Evolutionary conservation across 2,888 invertebrate species (phyloP), one percentile per base, ranked within the genome.

Genomic region (Platycnemis pennipes): DNA sequence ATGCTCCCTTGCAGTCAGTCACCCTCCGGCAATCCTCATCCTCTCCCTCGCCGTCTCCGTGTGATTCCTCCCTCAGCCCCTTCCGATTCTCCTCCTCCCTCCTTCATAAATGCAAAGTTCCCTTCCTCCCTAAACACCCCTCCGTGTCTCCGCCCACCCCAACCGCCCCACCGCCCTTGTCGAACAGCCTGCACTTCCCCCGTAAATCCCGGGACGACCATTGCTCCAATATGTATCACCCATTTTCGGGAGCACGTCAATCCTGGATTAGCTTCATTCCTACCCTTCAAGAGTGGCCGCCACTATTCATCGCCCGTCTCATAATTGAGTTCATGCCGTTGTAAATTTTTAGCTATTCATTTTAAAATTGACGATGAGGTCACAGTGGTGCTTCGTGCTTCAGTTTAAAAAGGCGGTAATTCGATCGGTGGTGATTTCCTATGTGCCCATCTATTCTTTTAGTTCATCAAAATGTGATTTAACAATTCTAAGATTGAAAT

Each of bases 181-280:
- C 77, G 37, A 77, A n/a, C 77, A 37, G 37, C 87, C 87, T 63
- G 91, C 63, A 37, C 11, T 42, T 63, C 26, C 63, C 91, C 63
- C 5, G 42, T 45, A 63, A 63, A 56, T 44, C 42, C 91, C 56
- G 42, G 69, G 44, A 16, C n/a, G 22, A 26, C 89, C 42, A 53
- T 56, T 89, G 56, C 53, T 26, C 89, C 22, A 26, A 56, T 89
- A 63, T 56, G 89, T 63, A 42, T 89, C 56, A 26, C 63, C 63
- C 69, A 91, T 91, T 91, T 91, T 91, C 37, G 1, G 44, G 7
- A 63, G 69, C 63, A 91, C 56, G 44, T 63, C 91, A 44, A 69
- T 63, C 42, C 44, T n/a, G 63, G 53, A 89, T 89, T 37, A 56
- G 42, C 89, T 63, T 63, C 16, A 42, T 91, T 63, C 46, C 87